A percentile compares a stretch with the other conserved stretches of the same genome.
Conservation (phyloP, 30 jellyfish, hydroid and myxozoan genomes). For the Cassiopea xamachana region DNA sequence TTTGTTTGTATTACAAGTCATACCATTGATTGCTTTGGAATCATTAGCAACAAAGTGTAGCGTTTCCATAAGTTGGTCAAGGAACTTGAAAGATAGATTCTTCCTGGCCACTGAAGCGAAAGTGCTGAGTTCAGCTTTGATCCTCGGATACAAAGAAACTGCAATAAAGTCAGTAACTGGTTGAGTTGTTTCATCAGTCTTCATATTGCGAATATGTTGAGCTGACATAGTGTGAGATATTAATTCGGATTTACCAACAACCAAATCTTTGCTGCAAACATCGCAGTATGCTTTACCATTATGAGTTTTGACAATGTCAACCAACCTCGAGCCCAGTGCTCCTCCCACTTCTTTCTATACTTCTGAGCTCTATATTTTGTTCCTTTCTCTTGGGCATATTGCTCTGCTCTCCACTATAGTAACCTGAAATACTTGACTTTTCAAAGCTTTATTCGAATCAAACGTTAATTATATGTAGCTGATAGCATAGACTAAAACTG, state of each 20-base stretch:
- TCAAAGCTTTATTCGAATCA: no score
- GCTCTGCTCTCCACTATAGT: no score
- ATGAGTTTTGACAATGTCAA: no score
- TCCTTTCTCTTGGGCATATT: no score
- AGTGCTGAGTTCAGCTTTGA: conserved; percentile 26
- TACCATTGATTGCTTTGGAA: conserved; percentile 20
- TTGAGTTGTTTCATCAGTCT: conserved; percentile 1
- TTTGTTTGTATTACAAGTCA: conserved; percentile 10
- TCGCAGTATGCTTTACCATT: no score
- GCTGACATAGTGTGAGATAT: neutral
- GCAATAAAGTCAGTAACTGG: conserved; percentile 24
- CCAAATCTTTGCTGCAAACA: no score
- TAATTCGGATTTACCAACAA: neutral
- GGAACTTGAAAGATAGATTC: conserved; percentile 16
- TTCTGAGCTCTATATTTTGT: no score
- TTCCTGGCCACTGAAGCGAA: conserved; percentile 8
- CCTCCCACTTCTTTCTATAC: no score
- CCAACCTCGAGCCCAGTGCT: no score
- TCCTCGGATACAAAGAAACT: neutral
- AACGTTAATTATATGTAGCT: no score
- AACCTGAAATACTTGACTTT: no score
- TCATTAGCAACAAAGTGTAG: conserved; percentile 17
- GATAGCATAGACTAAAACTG: no score
- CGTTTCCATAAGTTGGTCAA: conserved; percentile 4
- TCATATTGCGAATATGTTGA: neutral